Conservation (phyloP, 2,888 invertebrate species). For the Ophioninae sp. region DNA sequence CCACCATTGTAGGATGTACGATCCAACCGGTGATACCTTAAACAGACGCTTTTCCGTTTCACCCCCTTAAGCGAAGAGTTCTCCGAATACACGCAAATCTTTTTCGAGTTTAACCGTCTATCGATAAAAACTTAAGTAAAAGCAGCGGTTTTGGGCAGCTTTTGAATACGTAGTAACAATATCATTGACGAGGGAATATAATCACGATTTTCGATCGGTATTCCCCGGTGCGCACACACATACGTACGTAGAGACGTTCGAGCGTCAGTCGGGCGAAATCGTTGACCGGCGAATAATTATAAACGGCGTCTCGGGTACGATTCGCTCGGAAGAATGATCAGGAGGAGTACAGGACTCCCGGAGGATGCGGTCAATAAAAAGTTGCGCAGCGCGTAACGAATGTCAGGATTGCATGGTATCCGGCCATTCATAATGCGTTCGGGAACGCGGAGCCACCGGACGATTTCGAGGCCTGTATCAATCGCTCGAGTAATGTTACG, state of each 20-base stretch:
- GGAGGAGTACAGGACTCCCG: constrained; percentile 38
- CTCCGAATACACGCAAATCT: too few species aligned
- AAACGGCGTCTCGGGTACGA: constrained; percentile 36
- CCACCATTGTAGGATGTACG: too few species aligned
- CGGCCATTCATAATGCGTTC: constrained; percentile 62
- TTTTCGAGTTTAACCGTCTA: too few species aligned
- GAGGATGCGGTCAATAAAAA: constrained; percentile 50
- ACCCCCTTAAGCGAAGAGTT: too few species aligned
- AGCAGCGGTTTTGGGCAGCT: too few species aligned
- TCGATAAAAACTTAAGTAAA: too few species aligned
- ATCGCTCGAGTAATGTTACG: constrained; percentile 57
- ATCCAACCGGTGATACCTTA: too few species aligned
- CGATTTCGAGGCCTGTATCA: constrained; percentile 63
- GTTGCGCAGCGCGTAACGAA: constrained; percentile 59
- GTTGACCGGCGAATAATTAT: constrained; percentile 57
- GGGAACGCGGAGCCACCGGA: constrained; percentile 52
- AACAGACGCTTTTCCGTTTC: too few species aligned
- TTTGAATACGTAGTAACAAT: too few species aligned
- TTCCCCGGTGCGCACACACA: neutral
- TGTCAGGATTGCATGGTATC: constrained; percentile 65
- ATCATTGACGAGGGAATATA: too few species aligned
- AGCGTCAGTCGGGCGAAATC: constrained; percentile 16
- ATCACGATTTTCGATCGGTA: too few species aligned
- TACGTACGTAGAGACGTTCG: neutral
- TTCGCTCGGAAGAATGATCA: constrained; percentile 51